Conservation (phyloP, 2,113 vertebrate species). For the Symphodus melops region DNA sequence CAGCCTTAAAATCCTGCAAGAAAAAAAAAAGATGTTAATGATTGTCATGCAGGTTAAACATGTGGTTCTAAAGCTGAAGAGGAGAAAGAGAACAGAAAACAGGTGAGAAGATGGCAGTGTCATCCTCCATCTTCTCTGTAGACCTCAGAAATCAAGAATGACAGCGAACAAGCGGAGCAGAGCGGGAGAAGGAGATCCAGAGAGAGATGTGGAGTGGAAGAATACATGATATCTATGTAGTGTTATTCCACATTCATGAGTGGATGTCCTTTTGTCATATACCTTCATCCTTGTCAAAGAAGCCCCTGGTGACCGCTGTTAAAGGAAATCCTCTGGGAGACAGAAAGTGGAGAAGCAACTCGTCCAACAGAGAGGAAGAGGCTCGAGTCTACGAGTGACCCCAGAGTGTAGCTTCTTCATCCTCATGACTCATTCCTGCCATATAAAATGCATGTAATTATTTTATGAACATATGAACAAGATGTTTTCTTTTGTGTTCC, state of each 20-base stretch:
- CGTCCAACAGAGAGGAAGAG: not conserved
- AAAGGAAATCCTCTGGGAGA: constrained; percentile 15
- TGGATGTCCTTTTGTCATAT: constrained; percentile 36
- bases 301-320: constrained; percentile 14
- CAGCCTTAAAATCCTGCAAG: too few relatives aligned
- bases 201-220: constrained; percentile 3
- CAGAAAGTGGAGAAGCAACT: not conserved
- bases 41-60: constrained; percentile 15
- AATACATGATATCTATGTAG: constrained; percentile 19
- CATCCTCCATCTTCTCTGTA: not conserved
- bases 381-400: constrained; percentile 13
- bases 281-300: constrained; percentile 34
- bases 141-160: not conserved
- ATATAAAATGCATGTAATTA: not conserved
- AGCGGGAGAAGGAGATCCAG: constrained; percentile 13
- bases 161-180: not conserved
- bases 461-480: constrained; percentile 18
- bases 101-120: constrained; percentile 1
- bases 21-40: not conserved
- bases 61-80: not conserved
- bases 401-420: constrained; percentile 20
- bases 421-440: not conserved
- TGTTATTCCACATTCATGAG: constrained; percentile 8
- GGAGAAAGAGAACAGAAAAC: not conserved
- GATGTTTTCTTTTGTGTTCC: constrained; percentile 6